phyloP scores from a whole-genome alignment of 2,797 vertebrate genomes.

The Caiman crocodilus region DNA sequence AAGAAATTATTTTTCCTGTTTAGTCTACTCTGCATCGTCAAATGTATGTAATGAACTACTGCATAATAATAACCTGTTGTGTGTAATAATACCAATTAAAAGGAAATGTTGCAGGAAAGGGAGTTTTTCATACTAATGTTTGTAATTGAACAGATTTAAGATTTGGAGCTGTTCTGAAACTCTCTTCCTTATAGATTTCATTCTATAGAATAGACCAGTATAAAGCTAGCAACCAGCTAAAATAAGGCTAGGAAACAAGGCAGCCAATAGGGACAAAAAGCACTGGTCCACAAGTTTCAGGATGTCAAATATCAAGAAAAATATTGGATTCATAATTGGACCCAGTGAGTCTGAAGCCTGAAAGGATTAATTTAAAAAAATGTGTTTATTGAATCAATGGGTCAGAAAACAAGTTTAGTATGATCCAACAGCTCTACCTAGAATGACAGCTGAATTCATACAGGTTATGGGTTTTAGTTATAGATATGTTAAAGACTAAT shows the following conservation, averaged over 20 bases:
- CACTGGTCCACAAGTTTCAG: slow-evolving; percentile 57
- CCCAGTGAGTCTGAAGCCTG: slow-evolving; percentile 56
- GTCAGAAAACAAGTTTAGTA: slow-evolving; percentile 65
- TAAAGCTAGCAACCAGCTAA: background rate
- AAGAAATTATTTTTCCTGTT: background rate
- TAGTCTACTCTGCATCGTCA: background rate
- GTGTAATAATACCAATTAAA: background rate
- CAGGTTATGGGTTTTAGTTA: background rate
- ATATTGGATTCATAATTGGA: slow-evolving; percentile 51
- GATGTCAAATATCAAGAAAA: slow-evolving; percentile 59
- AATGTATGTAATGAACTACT: background rate
- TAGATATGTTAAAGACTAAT: slow-evolving; percentile 21
- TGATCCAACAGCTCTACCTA: background rate
- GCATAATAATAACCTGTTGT: background rate
- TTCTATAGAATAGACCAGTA: slow-evolving; percentile 33
- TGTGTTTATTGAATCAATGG: slow-evolving; percentile 62
- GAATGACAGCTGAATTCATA: slow-evolving; percentile 21
- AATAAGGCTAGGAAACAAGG: slow-evolving; percentile 15
- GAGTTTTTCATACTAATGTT: background rate
- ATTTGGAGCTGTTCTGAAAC: slow-evolving; percentile 39
- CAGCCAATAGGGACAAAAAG: slow-evolving; percentile 43
- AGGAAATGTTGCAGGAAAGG: background rate
- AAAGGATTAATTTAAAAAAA: slow-evolving; percentile 68
- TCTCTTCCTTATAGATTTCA: slow-evolving; percentile 28
- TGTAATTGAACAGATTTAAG: slow-evolving; percentile 17